Percentiles rank a stretch among this genome's conserved stretches.
phyloP scores from a whole-genome alignment of 2,888 invertebrate genomes.

The Escarpia spicata region DNA sequence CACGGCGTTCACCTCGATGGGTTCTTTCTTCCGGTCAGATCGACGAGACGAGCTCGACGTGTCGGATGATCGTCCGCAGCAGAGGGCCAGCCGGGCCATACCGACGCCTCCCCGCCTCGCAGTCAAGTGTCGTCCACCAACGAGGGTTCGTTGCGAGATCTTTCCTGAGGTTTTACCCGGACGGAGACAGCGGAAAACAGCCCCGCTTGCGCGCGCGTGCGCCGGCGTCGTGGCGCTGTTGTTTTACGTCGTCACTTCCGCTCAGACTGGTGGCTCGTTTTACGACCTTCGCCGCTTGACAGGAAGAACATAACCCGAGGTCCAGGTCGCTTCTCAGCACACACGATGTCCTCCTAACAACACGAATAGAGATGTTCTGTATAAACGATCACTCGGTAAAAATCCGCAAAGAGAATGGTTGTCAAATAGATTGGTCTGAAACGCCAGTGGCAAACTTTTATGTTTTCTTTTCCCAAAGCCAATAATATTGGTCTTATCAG shows the following conservation, averaged over 20 bases:
- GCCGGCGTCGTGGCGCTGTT: background rate
- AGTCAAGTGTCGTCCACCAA: background rate
- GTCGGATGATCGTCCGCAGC: background rate
- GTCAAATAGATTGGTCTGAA: background rate
- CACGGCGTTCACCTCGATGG: constrained; percentile 31
- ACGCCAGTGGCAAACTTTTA: background rate
- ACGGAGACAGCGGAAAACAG: background rate
- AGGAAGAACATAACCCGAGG: background rate
- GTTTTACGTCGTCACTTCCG: constrained; percentile 16
- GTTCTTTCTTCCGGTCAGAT: background rate
- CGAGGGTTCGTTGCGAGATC: background rate
- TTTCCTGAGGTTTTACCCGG: background rate
- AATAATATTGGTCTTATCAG: background rate
- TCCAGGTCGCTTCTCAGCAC: background rate
- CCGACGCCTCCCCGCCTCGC: background rate
- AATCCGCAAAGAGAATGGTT: background rate
- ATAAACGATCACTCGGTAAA: background rate
- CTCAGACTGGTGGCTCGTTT: background rate
- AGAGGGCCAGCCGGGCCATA: background rate
- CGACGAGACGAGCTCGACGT: background rate
- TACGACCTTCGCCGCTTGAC: background rate
- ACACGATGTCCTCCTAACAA: background rate
- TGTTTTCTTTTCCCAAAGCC: background rate
- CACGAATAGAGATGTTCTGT: background rate
- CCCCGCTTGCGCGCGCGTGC: background rate